Base-by-base conservation (phyloP, 2,797 vertebrate species). In the Rhabdophis nuchalis region DNA sequence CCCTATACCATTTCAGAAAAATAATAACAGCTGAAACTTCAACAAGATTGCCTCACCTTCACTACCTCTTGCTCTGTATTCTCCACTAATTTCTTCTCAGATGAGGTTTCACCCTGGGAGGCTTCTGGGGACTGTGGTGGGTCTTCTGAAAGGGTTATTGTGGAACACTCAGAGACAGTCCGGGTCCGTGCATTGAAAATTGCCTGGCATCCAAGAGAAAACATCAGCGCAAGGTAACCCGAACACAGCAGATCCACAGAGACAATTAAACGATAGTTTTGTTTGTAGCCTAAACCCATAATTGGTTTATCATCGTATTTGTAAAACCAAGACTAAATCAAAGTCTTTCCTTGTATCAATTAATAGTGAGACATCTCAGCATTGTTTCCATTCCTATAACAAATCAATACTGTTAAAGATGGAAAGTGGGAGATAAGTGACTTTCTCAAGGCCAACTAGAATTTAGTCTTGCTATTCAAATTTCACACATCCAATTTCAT, bases 131-230 rank as follows among this genome's bases (percentile, higher is more conserved):
- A 93, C 1, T 27, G 88, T 8, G 0, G 91, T 86, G 91, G 91
- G 6, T 95, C 96, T 16, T 97, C 96, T 23, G 91, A 96, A 94
- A 94, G 20, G 0, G 97, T 97, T 18, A 93, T 0, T 0, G 96
- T 92, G 50, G 97, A 97, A 53, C 92, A 92, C 57, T 97, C 96
- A 0, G 97, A 98, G 7, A 29, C 2, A 0, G 18, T 94, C 4
- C 91, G 94, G 53, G 2, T 11, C 56, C 96, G 95, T 27, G 36
- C 4, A 11, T 23, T 88, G 11, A 5, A 5, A 14, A 91, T 92
- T 7, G 27, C 91, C 97, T 98, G 91, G 32, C 56, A 91, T 50
- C 0, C 12, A 11, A 94, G 60, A 93, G 0, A 0, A 0, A 64
- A 92, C 1, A 6, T 0, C n/a, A 50, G 41, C 57, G 88, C 36